Base-by-base conservation (phyloP, 2,797 vertebrate genomes). In the Lepus oiostolus region DNA sequence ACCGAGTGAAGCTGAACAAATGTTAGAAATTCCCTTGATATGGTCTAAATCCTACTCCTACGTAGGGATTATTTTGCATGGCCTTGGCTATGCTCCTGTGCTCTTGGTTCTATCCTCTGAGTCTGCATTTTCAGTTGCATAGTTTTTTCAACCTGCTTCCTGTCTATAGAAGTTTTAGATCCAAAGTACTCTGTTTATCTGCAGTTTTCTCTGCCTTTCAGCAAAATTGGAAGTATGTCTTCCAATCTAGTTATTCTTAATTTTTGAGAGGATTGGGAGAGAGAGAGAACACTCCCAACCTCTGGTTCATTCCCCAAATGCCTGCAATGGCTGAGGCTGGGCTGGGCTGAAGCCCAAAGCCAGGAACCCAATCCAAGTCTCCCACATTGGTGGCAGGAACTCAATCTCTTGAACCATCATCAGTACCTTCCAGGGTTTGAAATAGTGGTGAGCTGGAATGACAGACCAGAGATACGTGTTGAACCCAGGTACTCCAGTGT, bases 71-170 rank as follows among this genome's bases (percentile, higher is more conserved):
- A 77, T 67, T 86, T 68, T 62, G 26, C 63, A 32, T n/a, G 19
- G 32, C 3, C 9, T 38, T 89, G 65, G 11, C 32, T 86, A 28
- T 35, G 22, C 21, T 87, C 16, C 14, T 54, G 7, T 72, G 70
- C 9, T 86, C 32, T 86, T 83, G 50, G 13, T 86, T 82, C 58
- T 77, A 13, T 24, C 50, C 67, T 81, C 50, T 81, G 84, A 93
- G 21, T 32, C 12, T 50, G 47, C 72, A 19, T 50, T 86, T 87
- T 60, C 38, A 50, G 32, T 72, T 83, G 2, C 8, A 50, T 12
- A 10, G 16, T 67, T 88, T 79, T 76, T 47, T 93, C 70, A 72
- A 76, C 7, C 60, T 80, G 50, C 21, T 84, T 84, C 22, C 13
- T 62, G 13, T 26, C 62, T 87, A 2, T 70, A 87, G n/a, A 87